A percentile compares a stretch with the other conserved stretches of the same genome.
Evolutionary conservation across 2,888 invertebrate genomes (phyloP).

Genomic region (Conus canariensis): DNA sequence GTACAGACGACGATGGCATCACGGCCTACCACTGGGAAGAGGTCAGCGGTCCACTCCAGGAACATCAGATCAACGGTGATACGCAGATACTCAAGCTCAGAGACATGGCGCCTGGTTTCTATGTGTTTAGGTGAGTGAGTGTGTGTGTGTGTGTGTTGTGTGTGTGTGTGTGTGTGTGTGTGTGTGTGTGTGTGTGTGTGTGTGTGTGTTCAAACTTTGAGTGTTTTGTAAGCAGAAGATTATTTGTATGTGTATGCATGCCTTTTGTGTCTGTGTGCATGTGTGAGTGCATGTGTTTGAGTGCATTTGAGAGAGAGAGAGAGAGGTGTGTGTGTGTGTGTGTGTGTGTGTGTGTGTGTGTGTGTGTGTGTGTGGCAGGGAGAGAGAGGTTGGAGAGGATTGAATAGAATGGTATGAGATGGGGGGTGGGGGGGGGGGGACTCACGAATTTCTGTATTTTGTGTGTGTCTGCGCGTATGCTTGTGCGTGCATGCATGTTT

Average conservation of each 20-base stretch:
- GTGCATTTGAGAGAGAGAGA: no score
- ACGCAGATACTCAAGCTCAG: conserved; percentile 91
- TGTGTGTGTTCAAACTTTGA: no score
- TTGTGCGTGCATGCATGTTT: no score
- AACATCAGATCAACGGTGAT: conserved; percentile 84
- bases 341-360: background rate
- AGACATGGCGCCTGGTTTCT: conserved; percentile 89
- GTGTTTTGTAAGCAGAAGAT: background rate
- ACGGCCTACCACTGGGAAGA: conserved; percentile 95
- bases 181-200: background rate
- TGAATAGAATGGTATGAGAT: no score
- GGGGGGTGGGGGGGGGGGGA: no score
- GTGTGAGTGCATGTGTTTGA: background rate
- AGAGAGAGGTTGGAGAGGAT: no score
- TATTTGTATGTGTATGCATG: no score
- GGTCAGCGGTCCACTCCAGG: conserved; percentile 87
- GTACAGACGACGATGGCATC: conserved; percentile 90
- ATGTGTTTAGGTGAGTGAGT: conserved; percentile 76
- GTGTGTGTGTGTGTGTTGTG: background rate
- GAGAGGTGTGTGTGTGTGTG: no score
- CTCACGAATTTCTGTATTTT: no score
- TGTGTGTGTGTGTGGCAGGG: no score
- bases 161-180: background rate
- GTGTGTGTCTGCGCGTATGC: no score
- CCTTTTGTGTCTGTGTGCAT: background rate